phyloP scores from a whole-genome alignment of 2,797 vertebrate genomes.

The Gallinago solitaria region DNA sequence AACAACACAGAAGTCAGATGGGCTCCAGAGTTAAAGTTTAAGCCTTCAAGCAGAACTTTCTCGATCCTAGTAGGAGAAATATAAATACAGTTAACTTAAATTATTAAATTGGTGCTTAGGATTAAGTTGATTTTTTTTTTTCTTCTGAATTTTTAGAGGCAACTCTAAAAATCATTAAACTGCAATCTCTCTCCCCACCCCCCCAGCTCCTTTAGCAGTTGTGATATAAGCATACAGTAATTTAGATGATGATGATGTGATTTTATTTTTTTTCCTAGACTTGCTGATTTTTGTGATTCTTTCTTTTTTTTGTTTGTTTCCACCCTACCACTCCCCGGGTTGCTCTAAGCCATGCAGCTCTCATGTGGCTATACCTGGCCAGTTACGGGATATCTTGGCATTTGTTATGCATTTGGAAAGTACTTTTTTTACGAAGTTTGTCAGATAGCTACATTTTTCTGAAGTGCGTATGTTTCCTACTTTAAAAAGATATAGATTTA shows the following conservation, averaged over 20 bases:
- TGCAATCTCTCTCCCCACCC: slow-evolving; percentile 5
- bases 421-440: slow-evolving; percentile 54
- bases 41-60: slow-evolving; percentile 61
- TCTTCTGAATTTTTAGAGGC: slow-evolving; percentile 53
- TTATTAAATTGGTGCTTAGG: slow-evolving; percentile 81
- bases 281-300: slow-evolving; percentile 51
- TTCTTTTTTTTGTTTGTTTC: background rate
- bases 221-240: slow-evolving; percentile 59
- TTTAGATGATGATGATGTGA: slow-evolving; percentile 61
- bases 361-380: slow-evolving; percentile 67
- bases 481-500: slow-evolving; percentile 68
- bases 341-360: slow-evolving; percentile 67
- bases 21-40: slow-evolving; percentile 59
- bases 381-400: slow-evolving; percentile 74
- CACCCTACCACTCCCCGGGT: background rate
- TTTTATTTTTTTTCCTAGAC: background rate
- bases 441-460: slow-evolving; percentile 69
- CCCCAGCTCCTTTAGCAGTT: slow-evolving; percentile 56
- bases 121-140: slow-evolving; percentile 67
- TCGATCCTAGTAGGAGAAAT: slow-evolving; percentile 61
- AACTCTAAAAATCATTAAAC: slow-evolving; percentile 60
- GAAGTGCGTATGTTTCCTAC: slow-evolving; percentile 75
- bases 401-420: slow-evolving; percentile 71
- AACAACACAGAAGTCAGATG: slow-evolving; percentile 63
- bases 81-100: slow-evolving; percentile 69